Conservation (phyloP, 1,140 invertebrate species). For the Mercenaria mercenaria region DNA sequence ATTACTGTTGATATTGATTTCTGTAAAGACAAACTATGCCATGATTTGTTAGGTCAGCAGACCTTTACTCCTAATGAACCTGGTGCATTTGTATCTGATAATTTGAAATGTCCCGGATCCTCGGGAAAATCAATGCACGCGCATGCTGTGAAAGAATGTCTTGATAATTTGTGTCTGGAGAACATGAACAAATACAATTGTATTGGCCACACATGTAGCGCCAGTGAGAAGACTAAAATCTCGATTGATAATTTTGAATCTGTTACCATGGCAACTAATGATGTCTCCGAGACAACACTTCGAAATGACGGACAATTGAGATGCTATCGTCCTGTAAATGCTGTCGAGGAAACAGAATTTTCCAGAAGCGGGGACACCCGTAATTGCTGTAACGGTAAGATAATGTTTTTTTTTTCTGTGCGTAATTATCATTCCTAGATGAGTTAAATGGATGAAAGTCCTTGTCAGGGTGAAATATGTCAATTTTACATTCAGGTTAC, state of each 20-base stretch:
- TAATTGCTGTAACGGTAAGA: neutral
- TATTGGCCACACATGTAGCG: neutral
- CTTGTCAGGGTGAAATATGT: no score
- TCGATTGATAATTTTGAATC: constrained; percentile 15
- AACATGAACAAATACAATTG: neutral
- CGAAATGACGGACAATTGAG: neutral
- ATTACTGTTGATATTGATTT: constrained; percentile 7
- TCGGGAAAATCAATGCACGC: neutral
- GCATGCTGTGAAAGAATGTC: neutral
- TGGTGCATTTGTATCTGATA: neutral
- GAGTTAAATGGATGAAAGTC: no score
- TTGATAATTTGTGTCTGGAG: neutral
- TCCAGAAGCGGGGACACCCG: neutral
- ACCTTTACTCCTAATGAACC: neutral
- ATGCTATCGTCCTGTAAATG: neutral
- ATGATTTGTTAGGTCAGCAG: neutral
- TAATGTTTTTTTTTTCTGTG: no score
- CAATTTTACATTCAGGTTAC: no score
- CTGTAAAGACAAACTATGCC: neutral
- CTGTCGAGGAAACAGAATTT: neutral
- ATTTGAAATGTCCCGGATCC: neutral
- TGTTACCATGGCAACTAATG: constrained; percentile 35
- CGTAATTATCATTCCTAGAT: no score
- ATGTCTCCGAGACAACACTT: neutral
- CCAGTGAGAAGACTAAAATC: neutral